Base-by-base conservation (phyloP, 2,797 vertebrate species). In the Podargus strigoides region DNA sequence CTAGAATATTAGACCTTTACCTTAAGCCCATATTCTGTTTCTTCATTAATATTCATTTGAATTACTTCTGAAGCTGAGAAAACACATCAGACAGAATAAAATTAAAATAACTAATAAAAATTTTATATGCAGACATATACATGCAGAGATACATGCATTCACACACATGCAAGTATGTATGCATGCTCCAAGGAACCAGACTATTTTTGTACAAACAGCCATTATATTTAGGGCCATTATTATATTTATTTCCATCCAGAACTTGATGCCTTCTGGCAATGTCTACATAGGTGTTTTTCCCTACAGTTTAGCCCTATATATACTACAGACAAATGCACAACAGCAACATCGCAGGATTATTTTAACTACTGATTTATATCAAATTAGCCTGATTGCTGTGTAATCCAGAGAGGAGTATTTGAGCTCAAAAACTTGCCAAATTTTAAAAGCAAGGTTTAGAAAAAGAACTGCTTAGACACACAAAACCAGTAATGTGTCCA, bases 1-100 rank as follows among this genome's bases (percentile, higher is more conserved):
- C 7, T 13, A 67, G 32, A 89, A 96, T 41, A 74, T 84, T 63
- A 89, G 39, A 72, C 36, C 14, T 93, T 98, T 97, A 99, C 99
- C 98, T 98, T 97, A 86, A 89, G 49, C 78, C 98, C 98, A 84
- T 98, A 85, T 87, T 98, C 97, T 28, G 98, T 98, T 94, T 97
- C 96, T 90, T 96, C 93, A n/a, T 53, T 73, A 80, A 99, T 98
- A 72, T 98, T 98, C 39, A 56, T 97, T 87, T 98, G 97, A 86
- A 99, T 98, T 83, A 99, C 59, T 87, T 99, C 97, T 41, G 97
- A 98, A 95, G 98, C 99, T 99, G 97, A 96, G 98, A 97, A 96
- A 55, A 36, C 37, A 92, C 14, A 94, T 39, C 14, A 94, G 63
- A 95, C 19, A 89, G 32, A 84, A 67, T 21, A 84, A 84, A 85